phyloP scores from a whole-genome alignment of 2,888 invertebrate genomes.

The Amaurobius ferox region DNA sequence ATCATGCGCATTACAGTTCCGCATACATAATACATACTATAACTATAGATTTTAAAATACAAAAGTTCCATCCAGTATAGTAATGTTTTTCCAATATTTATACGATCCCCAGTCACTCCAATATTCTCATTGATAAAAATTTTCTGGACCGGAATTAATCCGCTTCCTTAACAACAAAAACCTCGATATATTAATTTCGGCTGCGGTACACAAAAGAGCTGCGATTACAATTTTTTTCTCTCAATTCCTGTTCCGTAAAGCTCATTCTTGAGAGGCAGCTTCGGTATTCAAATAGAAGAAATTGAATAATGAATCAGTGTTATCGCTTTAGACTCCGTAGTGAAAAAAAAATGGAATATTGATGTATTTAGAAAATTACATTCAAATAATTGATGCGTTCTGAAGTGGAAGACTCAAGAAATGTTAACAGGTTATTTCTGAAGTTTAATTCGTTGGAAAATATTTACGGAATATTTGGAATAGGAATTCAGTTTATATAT shows the following conservation, averaged over 20 bases:
- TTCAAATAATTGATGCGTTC: background rate
- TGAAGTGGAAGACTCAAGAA: background rate
- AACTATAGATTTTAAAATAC: too few relatives aligned
- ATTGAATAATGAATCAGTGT: background rate
- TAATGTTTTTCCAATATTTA: too few relatives aligned
- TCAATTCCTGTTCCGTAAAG: background rate
- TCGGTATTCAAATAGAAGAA: background rate
- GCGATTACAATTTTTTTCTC: background rate
- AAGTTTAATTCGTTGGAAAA: too few relatives aligned
- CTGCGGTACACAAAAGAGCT: background rate
- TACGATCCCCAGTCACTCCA: background rate
- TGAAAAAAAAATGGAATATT: conserved; percentile 1
- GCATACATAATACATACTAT: too few relatives aligned
- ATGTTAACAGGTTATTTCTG: background rate
- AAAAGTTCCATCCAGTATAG: too few relatives aligned
- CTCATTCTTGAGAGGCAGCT: background rate
- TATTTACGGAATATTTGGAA: too few relatives aligned
- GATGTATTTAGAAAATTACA: conserved; percentile 6
- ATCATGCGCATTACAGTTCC: too few relatives aligned
- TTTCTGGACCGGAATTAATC: background rate
- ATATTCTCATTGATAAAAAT: conserved; percentile 9
- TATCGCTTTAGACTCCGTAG: background rate
- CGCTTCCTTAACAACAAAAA: conserved; percentile 10
- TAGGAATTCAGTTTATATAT: too few relatives aligned
- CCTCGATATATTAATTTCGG: conserved; percentile 5